Evolutionary conservation across 2,113 vertebrate species (phyloP).

Genomic region (Apteryx owenii): DNA sequence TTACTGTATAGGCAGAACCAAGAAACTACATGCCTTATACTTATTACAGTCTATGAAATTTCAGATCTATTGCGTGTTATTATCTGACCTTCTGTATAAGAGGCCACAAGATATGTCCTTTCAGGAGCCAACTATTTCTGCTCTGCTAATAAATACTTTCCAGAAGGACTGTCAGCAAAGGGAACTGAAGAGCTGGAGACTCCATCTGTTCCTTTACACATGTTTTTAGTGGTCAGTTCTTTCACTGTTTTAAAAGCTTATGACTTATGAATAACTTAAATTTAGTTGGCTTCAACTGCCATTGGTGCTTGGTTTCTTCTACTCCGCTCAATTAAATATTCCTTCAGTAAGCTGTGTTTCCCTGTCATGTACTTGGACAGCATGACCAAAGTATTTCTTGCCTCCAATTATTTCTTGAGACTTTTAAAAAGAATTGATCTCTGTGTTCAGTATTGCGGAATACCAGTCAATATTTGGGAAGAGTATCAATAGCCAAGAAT

Average conservation of each 20-base stretch:
- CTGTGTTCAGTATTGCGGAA: neutral
- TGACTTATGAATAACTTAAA: neutral
- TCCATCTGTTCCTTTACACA: neutral
- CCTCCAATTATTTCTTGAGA: neutral
- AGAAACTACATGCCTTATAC: neutral
- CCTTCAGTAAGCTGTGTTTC: neutral
- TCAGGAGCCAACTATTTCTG: neutral
- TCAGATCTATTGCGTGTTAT: neutral
- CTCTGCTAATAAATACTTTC: neutral
- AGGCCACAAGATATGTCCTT: neutral
- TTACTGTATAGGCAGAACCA: neutral
- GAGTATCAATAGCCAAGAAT: neutral
- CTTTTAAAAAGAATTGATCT: neutral
- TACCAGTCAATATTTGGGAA: rapidly evolving
- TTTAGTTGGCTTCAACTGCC: neutral
- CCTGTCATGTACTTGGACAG: neutral
- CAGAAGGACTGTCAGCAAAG: neutral
- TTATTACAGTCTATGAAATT: neutral
- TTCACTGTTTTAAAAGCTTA: neutral
- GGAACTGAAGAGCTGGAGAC: neutral
- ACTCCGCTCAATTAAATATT: neutral
- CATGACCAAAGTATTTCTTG: neutral
- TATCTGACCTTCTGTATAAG: neutral
- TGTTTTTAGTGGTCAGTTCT: neutral
- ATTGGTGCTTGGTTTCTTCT: neutral